These are phyloP conservation scores for Caenorhabditis zanzibari DNA, from an alignment of 2,888 invertebrate genomes.

Conservation along the genomic window DNA sequence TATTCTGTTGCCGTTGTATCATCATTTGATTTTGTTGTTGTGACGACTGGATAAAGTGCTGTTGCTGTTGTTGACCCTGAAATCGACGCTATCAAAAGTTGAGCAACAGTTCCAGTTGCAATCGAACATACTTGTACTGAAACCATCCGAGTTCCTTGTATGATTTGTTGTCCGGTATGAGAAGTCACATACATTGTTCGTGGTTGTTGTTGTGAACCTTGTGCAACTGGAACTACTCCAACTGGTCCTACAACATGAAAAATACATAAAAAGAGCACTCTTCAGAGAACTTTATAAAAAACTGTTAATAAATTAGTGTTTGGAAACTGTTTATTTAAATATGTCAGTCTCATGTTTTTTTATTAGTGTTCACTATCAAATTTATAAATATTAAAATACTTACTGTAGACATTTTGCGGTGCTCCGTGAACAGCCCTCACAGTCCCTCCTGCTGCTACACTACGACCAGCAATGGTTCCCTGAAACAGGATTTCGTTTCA, in stretches of 20 bases:
- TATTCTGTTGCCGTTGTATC: slow-evolving; percentile 32
- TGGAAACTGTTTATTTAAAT: too few relatives aligned
- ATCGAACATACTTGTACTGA: background rate
- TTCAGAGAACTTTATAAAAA: background rate
- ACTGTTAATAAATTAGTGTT: too few relatives aligned
- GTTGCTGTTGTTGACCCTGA: slow-evolving; percentile 30
- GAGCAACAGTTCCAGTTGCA: background rate
- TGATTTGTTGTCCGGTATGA: slow-evolving; percentile 3
- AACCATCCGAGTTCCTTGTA: slow-evolving; percentile 8
- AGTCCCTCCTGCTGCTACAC: slow-evolving; percentile 16
- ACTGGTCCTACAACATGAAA: background rate
- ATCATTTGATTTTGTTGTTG: slow-evolving; percentile 40
- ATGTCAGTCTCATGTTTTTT: too few relatives aligned
- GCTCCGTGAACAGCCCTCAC: background rate
- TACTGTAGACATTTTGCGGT: slow-evolving; percentile 17
- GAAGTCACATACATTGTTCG: slow-evolving; percentile 11
- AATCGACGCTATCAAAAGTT: slow-evolving; percentile 21
- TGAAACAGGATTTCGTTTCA: background rate
- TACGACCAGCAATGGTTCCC: slow-evolving; percentile 53
- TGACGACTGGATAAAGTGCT: slow-evolving; percentile 21
- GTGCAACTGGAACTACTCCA: background rate
- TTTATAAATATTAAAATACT: too few relatives aligned
- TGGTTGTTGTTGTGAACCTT: slow-evolving; percentile 8
- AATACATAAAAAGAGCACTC: background rate
- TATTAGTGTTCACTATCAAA: too few relatives aligned